Base-by-base conservation (phyloP, 2,888 invertebrate genomes). In the Onchidella celtica region DNA sequence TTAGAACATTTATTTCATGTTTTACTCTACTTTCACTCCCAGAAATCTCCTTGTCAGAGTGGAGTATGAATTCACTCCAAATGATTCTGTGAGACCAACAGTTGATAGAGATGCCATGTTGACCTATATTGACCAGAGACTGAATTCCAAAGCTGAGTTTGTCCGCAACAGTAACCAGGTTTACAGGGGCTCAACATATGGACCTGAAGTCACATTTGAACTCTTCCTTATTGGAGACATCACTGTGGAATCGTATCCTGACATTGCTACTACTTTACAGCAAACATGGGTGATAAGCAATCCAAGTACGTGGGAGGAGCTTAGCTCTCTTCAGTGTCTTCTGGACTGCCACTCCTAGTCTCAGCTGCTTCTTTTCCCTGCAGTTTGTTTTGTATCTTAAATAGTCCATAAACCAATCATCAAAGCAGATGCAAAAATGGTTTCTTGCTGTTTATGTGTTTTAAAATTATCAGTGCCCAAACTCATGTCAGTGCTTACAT, bases 41-140 rank as follows among this genome's bases (percentile, higher is more conserved):
- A n/a, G 72, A 61, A 72, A 34, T 27, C 55, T 57, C 36, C 73
- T 79, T 3, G 34, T 79, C 17, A 34, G 65, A 24, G 47, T 79
- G 34, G 63, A 79, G 2, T 72, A 79, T 14, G 36, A 14, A 32
- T 73, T 72, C 69, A 55, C 65, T 3, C 38, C 27, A 3, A 24
- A 40, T 11, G n/a, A n/a, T n/a, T n/a, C n/a, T n/a, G n/a, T n/a
- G n/a, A n/a, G n/a, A n/a, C 66, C 34, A 9, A n/a, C 4, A 47
- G 47, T 70, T 1, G 57, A 72, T 63, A 38, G 61, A 61, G 38
- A 70, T 21, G 17, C 38, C 0, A 32, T 75, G 75, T 0, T 75
- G 27, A 32, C 40, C 0, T 3, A 24, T 21, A 59, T 66, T 14
- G 65, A 75, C 40, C 21, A 32, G 2, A n/a, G 32, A n/a, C 29